These are phyloP conservation scores for Takifugu ocellatus DNA, from an alignment of 2,797 vertebrate genomes.

Conservation along the genomic window DNA sequence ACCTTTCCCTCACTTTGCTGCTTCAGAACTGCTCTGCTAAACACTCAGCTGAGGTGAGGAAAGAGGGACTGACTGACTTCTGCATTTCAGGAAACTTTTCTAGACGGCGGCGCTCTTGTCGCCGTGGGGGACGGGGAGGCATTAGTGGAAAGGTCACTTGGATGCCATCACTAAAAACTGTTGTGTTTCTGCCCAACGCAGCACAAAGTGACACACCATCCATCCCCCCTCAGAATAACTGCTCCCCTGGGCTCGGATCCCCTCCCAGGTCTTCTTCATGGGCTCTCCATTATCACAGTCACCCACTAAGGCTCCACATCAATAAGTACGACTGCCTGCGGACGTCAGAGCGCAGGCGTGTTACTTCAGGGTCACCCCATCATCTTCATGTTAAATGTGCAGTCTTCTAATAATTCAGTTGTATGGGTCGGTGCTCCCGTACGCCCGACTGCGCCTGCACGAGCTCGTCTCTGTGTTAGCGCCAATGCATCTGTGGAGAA, in stretches of 20 bases:
- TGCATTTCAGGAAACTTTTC: constrained; percentile 17
- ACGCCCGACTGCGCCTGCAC: not conserved
- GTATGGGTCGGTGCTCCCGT: constrained; percentile 35
- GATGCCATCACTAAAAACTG: constrained; percentile 50
- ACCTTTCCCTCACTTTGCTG: no score
- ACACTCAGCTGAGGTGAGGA: not conserved
- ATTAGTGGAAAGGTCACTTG: constrained; percentile 53
- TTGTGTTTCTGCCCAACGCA: constrained; percentile 55
- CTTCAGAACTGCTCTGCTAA: no score
- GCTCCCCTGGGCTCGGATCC: constrained; percentile 39
- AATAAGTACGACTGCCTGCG: constrained; percentile 49
- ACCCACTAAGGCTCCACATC: constrained; percentile 43
- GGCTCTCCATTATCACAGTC: constrained; percentile 48
- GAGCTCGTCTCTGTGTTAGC: constrained; percentile 17
- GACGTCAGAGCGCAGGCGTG: constrained; percentile 31
- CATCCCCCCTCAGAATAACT: constrained; percentile 52
- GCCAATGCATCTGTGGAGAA: constrained; percentile 35
- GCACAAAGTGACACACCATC: constrained; percentile 63
- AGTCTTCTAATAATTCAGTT: constrained; percentile 32
- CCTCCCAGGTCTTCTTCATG: constrained; percentile 33
- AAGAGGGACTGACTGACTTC: not conserved
- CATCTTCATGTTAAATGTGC: constrained; percentile 47
- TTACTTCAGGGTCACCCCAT: constrained; percentile 45
- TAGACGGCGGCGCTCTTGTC: constrained; percentile 7
- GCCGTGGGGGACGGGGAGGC: not conserved